Evolutionary conservation across 2,113 vertebrate species (phyloP), one percentile per base, ranked within the genome.

Genomic region (Tauraco erythrolophus): DNA sequence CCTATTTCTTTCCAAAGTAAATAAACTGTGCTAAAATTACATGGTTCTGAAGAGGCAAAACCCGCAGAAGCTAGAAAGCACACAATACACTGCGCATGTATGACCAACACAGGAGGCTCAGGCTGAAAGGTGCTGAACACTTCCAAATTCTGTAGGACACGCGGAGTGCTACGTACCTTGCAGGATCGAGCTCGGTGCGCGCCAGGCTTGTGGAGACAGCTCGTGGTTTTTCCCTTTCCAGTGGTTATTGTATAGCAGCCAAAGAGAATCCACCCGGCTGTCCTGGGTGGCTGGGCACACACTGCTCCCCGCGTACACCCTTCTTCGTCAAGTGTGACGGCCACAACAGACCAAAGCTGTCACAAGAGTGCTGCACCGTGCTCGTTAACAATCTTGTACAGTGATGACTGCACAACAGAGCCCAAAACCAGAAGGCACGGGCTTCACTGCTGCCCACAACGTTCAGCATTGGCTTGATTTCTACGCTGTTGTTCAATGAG

Each of bases 1-100:
- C 57, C 37, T 76, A 10, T 69, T 95, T 84, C 80, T 57, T 94
- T 96, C 84, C 88, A 94, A 89, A 91, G 68, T 88, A 86, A 97
- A 94, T 71, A 95, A 81, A 60, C 46, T 7, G 37, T 65, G 62
- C 72, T 84, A 46, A 92, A 94, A 92, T 86, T 27, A 81, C 43
- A 25, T 31, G 45, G n/a, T 58, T 71, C 75, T 78, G 86, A 92
- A 95, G 92, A 92, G 71, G 69, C 68, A 91, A 78, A 95, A n/a
- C 71, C 92, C 92, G 51, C 54, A 70, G 78, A 66, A 93, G 54
- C 11, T 27, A 66, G 78, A 78, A 71, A 88, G 50, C 28, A 41
- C 70, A 86, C 74, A 41, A 58, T 2, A 33, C 75, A 46, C 4
- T 18, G 41, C 76, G 74, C 56, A 31, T 1, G 2, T 19, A 13